phyloP scores from a whole-genome alignment of 2,888 invertebrate species.

The Drosophila subquinaria region DNA sequence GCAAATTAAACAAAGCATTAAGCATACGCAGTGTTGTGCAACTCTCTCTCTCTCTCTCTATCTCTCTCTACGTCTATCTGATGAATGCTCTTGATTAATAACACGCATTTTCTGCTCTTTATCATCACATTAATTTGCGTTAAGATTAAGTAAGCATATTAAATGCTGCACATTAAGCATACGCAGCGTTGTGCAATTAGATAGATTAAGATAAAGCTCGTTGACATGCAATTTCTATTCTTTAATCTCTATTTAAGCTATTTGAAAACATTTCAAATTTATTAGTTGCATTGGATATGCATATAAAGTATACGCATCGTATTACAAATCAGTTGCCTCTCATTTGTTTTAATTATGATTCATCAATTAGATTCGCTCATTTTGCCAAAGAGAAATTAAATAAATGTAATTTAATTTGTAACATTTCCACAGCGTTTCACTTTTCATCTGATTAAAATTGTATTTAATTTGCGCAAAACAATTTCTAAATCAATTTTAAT shows the following conservation, averaged over 20 bases:
- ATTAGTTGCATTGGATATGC: no score
- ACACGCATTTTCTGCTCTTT: not conserved
- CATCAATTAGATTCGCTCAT: constrained; percentile 26
- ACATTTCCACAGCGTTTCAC: constrained; percentile 27
- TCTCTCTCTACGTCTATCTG: not conserved
- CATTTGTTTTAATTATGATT: constrained; percentile 31
- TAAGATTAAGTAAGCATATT: not conserved
- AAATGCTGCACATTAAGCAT: constrained; percentile 2
- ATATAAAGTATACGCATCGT: constrained; percentile 7
- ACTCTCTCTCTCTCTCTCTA: not conserved
- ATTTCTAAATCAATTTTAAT: constrained; percentile 76
- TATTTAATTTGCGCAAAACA: constrained; percentile 40
- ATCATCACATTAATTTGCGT: not conserved
- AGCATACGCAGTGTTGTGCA: constrained; percentile 32
- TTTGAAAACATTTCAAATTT: no score
- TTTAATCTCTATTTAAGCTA: constrained; percentile 8
- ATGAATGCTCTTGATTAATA: constrained; percentile 4
- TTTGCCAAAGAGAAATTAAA: constrained; percentile 1
- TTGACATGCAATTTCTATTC: not conserved
- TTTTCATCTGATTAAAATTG: constrained; percentile 49
- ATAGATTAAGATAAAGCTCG: not conserved
- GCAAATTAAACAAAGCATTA: constrained; percentile 17
- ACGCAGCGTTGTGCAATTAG: not conserved
- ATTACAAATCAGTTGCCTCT: not conserved
- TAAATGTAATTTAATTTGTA: constrained; percentile 47